Evolutionary conservation across 2,888 invertebrate species (phyloP), one percentile per base, ranked within the genome.

Genomic region (Amblyjoppa proteus): DNA sequence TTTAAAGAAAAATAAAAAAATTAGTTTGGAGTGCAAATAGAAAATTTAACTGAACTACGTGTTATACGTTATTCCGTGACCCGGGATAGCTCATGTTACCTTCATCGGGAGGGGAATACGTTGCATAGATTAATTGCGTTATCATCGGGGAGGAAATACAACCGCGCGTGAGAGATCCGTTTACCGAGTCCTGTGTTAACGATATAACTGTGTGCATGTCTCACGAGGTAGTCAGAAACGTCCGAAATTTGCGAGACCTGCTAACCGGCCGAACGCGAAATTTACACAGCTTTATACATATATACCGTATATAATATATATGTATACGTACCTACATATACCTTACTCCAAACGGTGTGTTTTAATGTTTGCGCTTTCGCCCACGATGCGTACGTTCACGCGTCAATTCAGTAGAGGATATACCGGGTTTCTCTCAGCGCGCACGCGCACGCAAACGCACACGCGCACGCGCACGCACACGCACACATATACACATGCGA

Each of bases 211-310:
- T 75, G 31, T 49, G 28, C 28, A 58, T 64, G 49, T 61, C n/a
- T 28, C 41, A 9, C 61, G 74, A 61, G 6, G n/a, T 41, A 61
- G 41, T 74, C 58, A 20, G 61, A 51, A 51, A 58, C n/a, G 51
- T 20, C 69, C n/a, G 74, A 70, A 79, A 79, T 34, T 34, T 28
- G n/a, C 11, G 68, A 70, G 79, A 79, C 69, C 69, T 75, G 79
- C 79, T 31, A 70, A 79, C 53, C 74, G 53, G 61, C 61, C 11
- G 28, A 64, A 74, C 61, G 45, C 61, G 51, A n/a, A 70, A 79
- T 78, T 74, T 58, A 74, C 45, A 76, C 53, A 38, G 71, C 69
- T 58, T 70, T 69, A 78, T 11, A 13, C 13, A 49, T 77, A 68
- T 58, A n/a, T 31, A 41, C 41, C 41, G 2, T 41, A 41, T 41